phyloP scores from a whole-genome alignment of 2,113 vertebrate species.

The Clarias macrocephalus region DNA sequence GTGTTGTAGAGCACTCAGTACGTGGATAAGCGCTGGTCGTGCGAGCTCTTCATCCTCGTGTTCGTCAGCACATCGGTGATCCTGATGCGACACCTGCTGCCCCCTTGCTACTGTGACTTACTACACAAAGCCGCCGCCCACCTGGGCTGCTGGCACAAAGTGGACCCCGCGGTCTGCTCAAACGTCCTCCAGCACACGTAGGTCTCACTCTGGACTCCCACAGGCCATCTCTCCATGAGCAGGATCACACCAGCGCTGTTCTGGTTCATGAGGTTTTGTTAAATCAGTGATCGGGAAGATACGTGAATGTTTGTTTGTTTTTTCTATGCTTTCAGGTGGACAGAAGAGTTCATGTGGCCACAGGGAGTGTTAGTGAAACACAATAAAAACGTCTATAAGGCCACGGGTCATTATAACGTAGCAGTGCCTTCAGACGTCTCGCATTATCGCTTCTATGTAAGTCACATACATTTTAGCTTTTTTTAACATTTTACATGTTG shows the following conservation, averaged over 20 bases:
- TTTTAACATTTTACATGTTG: no score
- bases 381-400: constrained; percentile 99
- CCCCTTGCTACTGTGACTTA: constrained; percentile 93
- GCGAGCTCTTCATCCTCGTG: constrained; percentile 95
- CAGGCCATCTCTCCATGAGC: neutral
- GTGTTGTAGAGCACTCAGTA: constrained; percentile 90
- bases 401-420: constrained; percentile 96
- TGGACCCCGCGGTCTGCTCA: constrained; percentile 93
- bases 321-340: constrained; percentile 80
- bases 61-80: constrained; percentile 94
- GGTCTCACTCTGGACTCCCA: constrained; percentile 53
- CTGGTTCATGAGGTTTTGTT: neutral
- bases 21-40: constrained; percentile 97
- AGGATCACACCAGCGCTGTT: neutral
- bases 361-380: constrained; percentile 97
- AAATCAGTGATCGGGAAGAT: neutral
- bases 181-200: constrained; percentile 97
- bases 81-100: constrained; percentile 92
- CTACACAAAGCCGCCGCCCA: constrained; percentile 96
- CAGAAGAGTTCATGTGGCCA: constrained; percentile 97
- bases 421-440: constrained; percentile 96
- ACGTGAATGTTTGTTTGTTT: neutral
- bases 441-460: constrained; percentile 97
- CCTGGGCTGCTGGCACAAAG: constrained; percentile 98
- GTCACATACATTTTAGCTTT: constrained; percentile 55